These are phyloP conservation scores for Melopsittacus undulatus DNA, from an alignment of 2,797 vertebrate genomes.

Conservation along the genomic window DNA sequence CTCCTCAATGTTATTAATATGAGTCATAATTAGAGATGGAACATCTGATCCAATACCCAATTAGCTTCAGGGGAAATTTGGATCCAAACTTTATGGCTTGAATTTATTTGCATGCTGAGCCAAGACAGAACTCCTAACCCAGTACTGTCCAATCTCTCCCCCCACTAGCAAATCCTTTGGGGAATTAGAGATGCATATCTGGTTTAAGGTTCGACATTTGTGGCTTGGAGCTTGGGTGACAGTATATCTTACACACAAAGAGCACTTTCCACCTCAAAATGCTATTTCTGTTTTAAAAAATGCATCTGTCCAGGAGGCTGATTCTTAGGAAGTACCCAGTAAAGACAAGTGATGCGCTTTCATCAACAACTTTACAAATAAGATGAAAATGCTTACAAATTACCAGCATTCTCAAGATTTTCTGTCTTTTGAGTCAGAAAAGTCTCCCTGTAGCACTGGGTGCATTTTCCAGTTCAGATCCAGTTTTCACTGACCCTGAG, in stretches of 20 bases:
- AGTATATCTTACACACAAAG: conserved; percentile 1
- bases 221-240: conserved; percentile 54
- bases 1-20: conserved; percentile 55
- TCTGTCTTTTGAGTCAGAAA: neutral
- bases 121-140: conserved; percentile 56
- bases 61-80: conserved; percentile 66
- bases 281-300: conserved; percentile 1
- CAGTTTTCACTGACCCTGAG: neutral
- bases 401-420: neutral
- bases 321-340: neutral
- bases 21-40: conserved; percentile 65
- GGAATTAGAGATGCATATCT: conserved; percentile 36
- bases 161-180: conserved; percentile 18
- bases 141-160: conserved; percentile 22
- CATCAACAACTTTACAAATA: neutral
- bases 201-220: conserved; percentile 47
- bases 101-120: conserved; percentile 48
- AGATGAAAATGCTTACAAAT: neutral
- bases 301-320: neutral
- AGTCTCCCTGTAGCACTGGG: neutral
- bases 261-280: conserved; percentile 13
- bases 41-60: conserved; percentile 64
- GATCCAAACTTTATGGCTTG: conserved; percentile 49
- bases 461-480: neutral
- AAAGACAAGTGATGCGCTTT: neutral